Evolutionary conservation across 1,140 invertebrate genomes (phyloP), one percentile per base, ranked within the genome.

Genomic region (Atopsyche davidsoni): DNA sequence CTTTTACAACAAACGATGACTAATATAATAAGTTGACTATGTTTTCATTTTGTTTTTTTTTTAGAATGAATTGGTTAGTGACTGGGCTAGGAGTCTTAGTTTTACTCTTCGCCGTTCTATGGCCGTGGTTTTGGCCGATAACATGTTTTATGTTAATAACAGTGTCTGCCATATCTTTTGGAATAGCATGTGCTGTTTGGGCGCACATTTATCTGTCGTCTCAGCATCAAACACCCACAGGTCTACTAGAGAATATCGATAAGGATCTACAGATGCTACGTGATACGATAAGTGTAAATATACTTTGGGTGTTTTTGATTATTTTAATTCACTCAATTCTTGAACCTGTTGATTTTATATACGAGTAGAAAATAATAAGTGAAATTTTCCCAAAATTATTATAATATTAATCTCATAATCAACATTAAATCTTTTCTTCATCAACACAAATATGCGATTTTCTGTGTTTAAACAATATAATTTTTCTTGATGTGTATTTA

Each of bases 131-230:
- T 46, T 55, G 39, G 32, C 40, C 50, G 9, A 13, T 55, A 14
- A 35, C 41, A 35, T 41, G 13, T 16, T 22, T 58, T 28, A 23
- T 44, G 13, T 23, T 58, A 17, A 23, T 53, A 10, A 55, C 57
- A 32, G 23, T 58, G 17, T 44, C 41, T 25, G 46, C 52, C 6
- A 3, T 58, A 11, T 22, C 43, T 13, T 51, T 58, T 19, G 57
- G 57, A 1, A 24, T 58, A 7, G 23, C 48, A 1, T 52, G 45
- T 25, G 53, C 57, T 1, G 46, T 58, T 47, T 71, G 68, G 68
- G 65, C 68, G 16, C 70, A 74, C 63, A 60, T 72, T 17, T 62
- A 70, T 17, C 53, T 74, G 11, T 74, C 71, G 4, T 72, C 71
- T 41, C 68, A 69, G 18, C 67, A 74, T 51, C 70, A 72, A 61